These are phyloP conservation scores for Polypedilum vanderplanki DNA, from an alignment of 1,140 invertebrate genomes.

Conservation along the genomic window DNA sequence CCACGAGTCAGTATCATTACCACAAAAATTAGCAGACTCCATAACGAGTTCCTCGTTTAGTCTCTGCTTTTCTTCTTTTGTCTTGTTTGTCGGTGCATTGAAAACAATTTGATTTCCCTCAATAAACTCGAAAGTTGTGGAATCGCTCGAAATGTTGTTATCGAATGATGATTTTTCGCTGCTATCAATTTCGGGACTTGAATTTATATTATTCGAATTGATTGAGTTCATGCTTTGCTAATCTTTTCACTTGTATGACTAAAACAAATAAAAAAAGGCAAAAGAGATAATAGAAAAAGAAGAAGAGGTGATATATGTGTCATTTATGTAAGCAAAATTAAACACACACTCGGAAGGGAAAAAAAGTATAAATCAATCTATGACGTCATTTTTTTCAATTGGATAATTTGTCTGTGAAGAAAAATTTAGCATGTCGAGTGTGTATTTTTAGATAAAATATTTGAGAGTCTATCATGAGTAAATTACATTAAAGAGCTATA, in stretches of 20 bases:
- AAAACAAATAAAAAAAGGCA: neutral
- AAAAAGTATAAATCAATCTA: neutral
- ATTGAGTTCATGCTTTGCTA: neutral
- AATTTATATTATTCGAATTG: neutral
- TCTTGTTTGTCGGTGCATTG: constrained; percentile 33
- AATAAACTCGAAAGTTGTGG: constrained; percentile 1
- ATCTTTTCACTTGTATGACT: neutral
- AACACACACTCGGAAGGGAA: too few relatives aligned
- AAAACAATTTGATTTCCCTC: neutral
- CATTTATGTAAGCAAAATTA: too few relatives aligned
- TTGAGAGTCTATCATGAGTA: too few relatives aligned
- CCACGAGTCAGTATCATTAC: constrained; percentile 46
- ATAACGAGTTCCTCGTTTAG: constrained; percentile 59
- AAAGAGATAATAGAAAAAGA: too few relatives aligned
- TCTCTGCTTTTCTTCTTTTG: constrained; percentile 62
- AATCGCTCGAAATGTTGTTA: constrained; percentile 4
- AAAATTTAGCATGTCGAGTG: too few relatives aligned
- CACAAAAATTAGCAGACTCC: constrained; percentile 48
- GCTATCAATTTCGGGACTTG: neutral
- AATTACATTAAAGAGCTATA: too few relatives aligned
- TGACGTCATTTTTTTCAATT: neutral
- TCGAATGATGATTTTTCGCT: neutral
- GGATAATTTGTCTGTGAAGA: too few relatives aligned
- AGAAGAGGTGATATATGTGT: too few relatives aligned
- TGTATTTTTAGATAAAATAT: too few relatives aligned